Conservation (phyloP, 2,888 invertebrate genomes). For the Lochmaea crataegi region DNA sequence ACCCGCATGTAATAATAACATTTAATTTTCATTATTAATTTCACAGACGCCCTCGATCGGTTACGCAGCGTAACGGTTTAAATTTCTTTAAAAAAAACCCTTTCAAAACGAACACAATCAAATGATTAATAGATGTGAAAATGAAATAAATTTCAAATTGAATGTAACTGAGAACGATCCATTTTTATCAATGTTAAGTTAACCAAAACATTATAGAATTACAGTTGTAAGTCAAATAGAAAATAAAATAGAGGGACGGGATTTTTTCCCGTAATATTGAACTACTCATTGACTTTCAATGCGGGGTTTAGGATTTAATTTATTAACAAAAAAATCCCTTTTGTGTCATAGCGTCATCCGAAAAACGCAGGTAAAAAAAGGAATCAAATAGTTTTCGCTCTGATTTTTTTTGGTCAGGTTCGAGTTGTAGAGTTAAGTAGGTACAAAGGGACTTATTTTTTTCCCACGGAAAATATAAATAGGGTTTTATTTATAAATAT, state of each 20-base stretch:
- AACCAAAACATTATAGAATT: constrained; percentile 63
- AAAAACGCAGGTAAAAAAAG: constrained; percentile 55
- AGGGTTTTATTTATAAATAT: constrained; percentile 5
- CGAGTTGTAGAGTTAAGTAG: constrained; percentile 57
- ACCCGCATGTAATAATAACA: constrained; percentile 43
- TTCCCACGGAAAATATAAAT: constrained; percentile 51
- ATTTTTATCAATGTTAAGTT: constrained; percentile 55
- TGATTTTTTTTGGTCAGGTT: constrained; percentile 57
- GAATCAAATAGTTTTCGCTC: constrained; percentile 52
- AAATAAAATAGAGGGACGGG: constrained; percentile 52
- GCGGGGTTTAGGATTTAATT: constrained; percentile 59
- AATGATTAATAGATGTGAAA: constrained; percentile 58
- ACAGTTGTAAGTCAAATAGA: constrained; percentile 60
- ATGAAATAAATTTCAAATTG: constrained; percentile 49
- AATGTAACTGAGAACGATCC: constrained; percentile 36
- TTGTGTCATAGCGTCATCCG: constrained; percentile 47
- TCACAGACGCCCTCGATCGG: constrained; percentile 42
- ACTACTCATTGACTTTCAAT: constrained; percentile 63
- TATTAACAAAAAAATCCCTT: constrained; percentile 52
- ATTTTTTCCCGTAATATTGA: constrained; percentile 58
- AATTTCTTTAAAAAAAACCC: constrained; percentile 49
- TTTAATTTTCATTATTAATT: constrained; percentile 47
- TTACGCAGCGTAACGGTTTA: constrained; percentile 48
- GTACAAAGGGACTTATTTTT: constrained; percentile 54
- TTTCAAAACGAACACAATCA: constrained; percentile 46